Base-by-base conservation (phyloP, 2,113 vertebrate genomes). In the mouse (Mus musculus) region DNA sequence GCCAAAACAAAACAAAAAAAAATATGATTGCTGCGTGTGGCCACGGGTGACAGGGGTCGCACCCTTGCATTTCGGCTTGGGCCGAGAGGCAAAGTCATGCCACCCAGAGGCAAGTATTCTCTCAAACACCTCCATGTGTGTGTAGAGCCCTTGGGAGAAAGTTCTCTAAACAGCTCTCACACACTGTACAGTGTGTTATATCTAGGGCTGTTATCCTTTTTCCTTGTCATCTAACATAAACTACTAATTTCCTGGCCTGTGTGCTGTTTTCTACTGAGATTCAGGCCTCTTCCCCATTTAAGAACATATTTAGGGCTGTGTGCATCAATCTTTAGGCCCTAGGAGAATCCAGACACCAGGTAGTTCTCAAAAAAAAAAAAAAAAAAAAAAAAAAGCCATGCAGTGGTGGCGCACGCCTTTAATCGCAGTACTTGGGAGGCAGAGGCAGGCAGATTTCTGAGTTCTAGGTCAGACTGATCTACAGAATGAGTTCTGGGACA, bases 71-170 rank as follows among this genome's bases (percentile, higher is more conserved):
- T 42, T 33, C 76, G 4, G 33, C 69, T 77, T 1, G 26, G n/a
- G 78, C 13, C n/a, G 3, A n/a, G 46, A 49, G 24, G 56, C 1
- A 16, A 26, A 69, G 56, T n/a, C 2, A 6, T 4, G 13, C 20
- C 61, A 4, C 0, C 59, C 80, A 56, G 36, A 24, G 1, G 7
- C 30, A 7, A 0, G 42, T 3, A 1, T 54, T 24, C 54, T 16
- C 65, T 54, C 42, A 77, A 13, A 63, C n/a, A 22, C 2, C 0
- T 54, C 65, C 86, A 8, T 5, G 1, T 2, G 39, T 2, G 4
- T 52, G 33, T 26, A 11, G 9, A 14, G 67, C 7, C 39, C 19
- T 11, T 7, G 56, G n/a, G 65, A 71, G 6, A 89, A 12, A 22
- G 16, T 17, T 88, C 85, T 54, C 42, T 65, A 71, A 49, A 67